Base-by-base conservation (phyloP, 2,888 invertebrate species). In the Margaritifera margaritifera region DNA sequence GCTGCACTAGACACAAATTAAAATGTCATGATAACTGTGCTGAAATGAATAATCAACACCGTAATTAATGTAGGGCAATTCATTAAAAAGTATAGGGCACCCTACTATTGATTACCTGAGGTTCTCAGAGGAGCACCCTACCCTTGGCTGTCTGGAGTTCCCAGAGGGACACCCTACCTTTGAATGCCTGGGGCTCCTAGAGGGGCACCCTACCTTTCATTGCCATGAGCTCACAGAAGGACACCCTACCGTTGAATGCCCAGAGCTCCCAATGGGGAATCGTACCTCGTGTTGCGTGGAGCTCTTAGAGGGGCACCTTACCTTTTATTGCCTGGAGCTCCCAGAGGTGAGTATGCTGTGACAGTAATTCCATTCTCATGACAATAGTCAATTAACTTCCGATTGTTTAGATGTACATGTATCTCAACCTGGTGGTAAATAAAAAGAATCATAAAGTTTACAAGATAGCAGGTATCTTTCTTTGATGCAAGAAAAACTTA, bases 331-430 rank as follows among this genome's bases (percentile, higher is more conserved):
- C 94, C 93, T 0, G 94, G 94, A 0, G 94, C 93, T 22, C 94
- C 95, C 69, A 96, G 91, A 0, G 95, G 95, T 66, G 94, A 94
- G 89, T 95, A 96, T 0, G 94, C 95, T 1, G 94, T 94, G 18
- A 95, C 91, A 0, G 91, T 89, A 61, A 96, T 93, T 63, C 91
- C 92, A 0, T 92, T 90, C 0, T 92, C 90, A 77, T 92, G 92
- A 90, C 95, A 90, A 87, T 93, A 93, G 42, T 93, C 92, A 52
- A 93, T 92, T 66, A 95, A 87, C 80, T 92, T 92, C 77, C 92
- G 91, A 86, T 95, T 94, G 84, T 92, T 93, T 67, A 95, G 90
- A 88, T 95, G 95, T 0, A 95, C 94, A 88, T 95, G 95, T 79
- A 94, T 93, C 90, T 96, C 96, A 71, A 95, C 92, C 95, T 96